Conservation (phyloP, 2,797 vertebrate species). For the Helicolenus hilgendorfi region DNA sequence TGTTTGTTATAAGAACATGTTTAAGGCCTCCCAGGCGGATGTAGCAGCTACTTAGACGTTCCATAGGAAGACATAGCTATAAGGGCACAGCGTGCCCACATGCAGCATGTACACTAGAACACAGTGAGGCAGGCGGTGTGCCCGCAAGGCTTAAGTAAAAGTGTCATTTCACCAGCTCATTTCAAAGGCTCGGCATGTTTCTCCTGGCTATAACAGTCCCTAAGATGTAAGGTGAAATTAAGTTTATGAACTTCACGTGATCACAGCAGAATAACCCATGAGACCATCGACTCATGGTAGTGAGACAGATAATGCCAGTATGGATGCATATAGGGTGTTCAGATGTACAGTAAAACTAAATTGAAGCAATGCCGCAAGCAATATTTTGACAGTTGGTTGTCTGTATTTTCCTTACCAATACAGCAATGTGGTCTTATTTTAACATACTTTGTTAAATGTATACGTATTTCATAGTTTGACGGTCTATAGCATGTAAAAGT, state of each 20-base stretch:
- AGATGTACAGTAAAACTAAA: neutral
- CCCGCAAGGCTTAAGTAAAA: constrained; percentile 51
- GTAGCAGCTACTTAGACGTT: constrained; percentile 3
- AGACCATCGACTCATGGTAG: constrained; percentile 56
- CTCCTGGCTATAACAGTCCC: constrained; percentile 55
- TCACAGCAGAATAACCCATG: constrained; percentile 39
- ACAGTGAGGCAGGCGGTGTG: constrained; percentile 12
- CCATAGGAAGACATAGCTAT: constrained; percentile 51
- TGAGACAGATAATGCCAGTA: constrained; percentile 11
- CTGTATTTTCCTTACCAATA: neutral
- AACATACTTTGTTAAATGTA: neutral
- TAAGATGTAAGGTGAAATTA: constrained; percentile 71
- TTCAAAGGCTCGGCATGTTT: constrained; percentile 72
- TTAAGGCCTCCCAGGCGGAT: constrained; percentile 11
- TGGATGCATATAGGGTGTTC: neutral
- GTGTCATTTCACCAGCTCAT: constrained; percentile 65
- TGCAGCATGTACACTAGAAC: constrained; percentile 1
- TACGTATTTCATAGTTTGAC: neutral
- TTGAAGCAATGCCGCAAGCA: neutral
- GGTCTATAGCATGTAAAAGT: neutral
- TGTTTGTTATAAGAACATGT: constrained; percentile 42
- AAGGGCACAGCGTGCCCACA: constrained; percentile 13
- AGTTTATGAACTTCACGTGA: constrained; percentile 74
- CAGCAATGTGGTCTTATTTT: neutral
- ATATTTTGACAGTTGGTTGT: neutral